Evolutionary conservation across 2,113 vertebrate genomes (phyloP), one percentile per base, ranked within the genome.

Genomic region (Taurulus bubalis): DNA sequence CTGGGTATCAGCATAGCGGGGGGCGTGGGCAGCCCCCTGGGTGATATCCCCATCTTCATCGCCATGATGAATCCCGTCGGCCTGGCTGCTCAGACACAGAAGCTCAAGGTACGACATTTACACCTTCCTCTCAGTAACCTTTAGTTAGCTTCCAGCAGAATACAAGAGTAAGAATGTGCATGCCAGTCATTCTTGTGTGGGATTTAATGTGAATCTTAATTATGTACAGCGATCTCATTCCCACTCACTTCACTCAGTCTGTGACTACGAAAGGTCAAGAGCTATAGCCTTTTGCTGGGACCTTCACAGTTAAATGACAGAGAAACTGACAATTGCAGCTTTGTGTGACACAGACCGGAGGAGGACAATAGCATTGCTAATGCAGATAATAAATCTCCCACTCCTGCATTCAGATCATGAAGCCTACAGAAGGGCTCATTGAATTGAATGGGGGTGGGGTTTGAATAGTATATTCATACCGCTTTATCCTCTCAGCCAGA

Each of bases 51-150:
- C 14, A 97, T 99, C 88, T 99, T 99, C 85, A 98, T 99, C 76
- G 98, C 98, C 66, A 98, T 99, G 97, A 99, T 99, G 97, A 98
- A 99, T 75, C 97, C 97, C 0, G 95, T 96, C 30, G 98, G 98
- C 83, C 94, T 99, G 70, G 98, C 97, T 8, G 98, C 98, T 79
- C 97, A 97, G 91, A 99, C 98, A 14, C 97, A 98, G 79, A 96
- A 97, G 86, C 95, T 99, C 63, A 95, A 96, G 94, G 98, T 99
- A 93, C 75, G 1, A 92, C 76, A 49, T 24, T 10, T 2, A n/a
- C 63, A 3, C 24, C 22, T 42, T 26, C 16, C 26, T 71, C 55
- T 59, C 24, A 15, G 14, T 58, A 30, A 65, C 30, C 22, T 68
- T 76, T 30, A 18, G 60, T 65, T 47, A 4, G 14, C 69, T 53